Conservation (phyloP, 2,113 vertebrate species). For the Dasyornis broadbenti region DNA sequence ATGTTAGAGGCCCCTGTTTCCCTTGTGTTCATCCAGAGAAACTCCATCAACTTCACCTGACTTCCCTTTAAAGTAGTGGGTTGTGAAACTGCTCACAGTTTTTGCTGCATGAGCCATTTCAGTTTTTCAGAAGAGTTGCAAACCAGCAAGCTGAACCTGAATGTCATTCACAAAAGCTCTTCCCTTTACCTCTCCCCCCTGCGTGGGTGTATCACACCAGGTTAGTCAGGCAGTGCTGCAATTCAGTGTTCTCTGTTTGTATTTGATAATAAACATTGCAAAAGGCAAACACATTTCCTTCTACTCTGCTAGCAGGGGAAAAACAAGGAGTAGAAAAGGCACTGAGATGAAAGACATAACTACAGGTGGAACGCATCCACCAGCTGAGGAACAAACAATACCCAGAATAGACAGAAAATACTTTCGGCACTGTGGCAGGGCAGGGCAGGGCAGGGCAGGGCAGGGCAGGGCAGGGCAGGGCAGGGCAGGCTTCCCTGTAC, state of each 20-base stretch:
- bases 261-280: not conserved
- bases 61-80: not conserved
- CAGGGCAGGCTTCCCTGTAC: not conserved
- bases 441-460: not conserved
- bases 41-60: not conserved
- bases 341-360: not conserved
- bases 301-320: not conserved
- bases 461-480: not conserved
- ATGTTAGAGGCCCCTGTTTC: not conserved
- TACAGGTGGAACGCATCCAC: not conserved
- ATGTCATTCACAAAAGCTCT: not conserved
- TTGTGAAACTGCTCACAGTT: not conserved
- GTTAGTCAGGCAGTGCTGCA: not conserved
- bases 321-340: not conserved
- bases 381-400: not conserved
- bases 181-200: not conserved
- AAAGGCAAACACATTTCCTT: not conserved
- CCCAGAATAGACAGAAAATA: not conserved
- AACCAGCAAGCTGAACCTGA: not conserved
- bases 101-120: not conserved
- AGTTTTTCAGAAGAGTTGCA: not conserved
- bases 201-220: accelerated
- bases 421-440: not conserved
- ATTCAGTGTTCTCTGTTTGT: not conserved
- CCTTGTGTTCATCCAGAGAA: not conserved